These are phyloP conservation scores for Poecilia latipinna DNA, from an alignment of 2,113 vertebrate genomes.

Conservation along the genomic window DNA sequence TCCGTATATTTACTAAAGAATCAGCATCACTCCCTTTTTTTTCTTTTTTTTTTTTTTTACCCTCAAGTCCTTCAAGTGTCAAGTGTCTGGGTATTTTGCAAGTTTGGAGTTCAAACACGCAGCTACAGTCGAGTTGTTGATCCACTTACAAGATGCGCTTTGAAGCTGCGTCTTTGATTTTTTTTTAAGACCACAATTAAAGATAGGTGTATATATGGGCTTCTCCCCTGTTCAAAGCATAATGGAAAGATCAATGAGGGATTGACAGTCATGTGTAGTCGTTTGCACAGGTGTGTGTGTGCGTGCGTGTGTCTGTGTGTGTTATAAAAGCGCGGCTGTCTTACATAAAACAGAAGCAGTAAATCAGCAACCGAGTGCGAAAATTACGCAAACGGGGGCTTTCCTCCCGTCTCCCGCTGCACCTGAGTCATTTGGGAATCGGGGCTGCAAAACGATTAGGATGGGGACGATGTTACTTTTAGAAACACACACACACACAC, in stretches of 20 bases:
- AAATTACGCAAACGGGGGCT: constrained; percentile 77
- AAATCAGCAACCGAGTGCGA: constrained; percentile 74
- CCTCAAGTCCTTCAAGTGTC: constrained; percentile 54
- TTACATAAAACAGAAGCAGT: constrained; percentile 75
- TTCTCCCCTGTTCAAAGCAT: constrained; percentile 77
- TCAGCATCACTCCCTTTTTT: background rate
- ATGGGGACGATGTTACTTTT: constrained; percentile 56
- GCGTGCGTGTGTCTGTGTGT: constrained; percentile 23
- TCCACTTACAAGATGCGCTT: constrained; percentile 75
- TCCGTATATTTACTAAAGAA: background rate
- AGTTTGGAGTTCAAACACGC: constrained; percentile 70
- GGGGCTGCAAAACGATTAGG: constrained; percentile 64
- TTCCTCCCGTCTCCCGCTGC: constrained; percentile 57
- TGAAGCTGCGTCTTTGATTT: constrained; percentile 80
- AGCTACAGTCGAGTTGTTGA: constrained; percentile 60
- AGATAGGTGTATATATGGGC: constrained; percentile 65
- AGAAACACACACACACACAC: no score
- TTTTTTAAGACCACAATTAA: constrained; percentile 80
- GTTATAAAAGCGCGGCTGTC: constrained; percentile 50
- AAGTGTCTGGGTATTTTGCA: constrained; percentile 68
- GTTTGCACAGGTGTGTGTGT: constrained; percentile 81
- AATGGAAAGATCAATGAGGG: constrained; percentile 75
- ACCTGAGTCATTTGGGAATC: constrained; percentile 69
- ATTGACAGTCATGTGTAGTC: constrained; percentile 80
- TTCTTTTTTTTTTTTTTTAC: background rate